Evolutionary conservation across 2,888 invertebrate genomes (phyloP).

Genomic region (Lasius fuliginosus): DNA sequence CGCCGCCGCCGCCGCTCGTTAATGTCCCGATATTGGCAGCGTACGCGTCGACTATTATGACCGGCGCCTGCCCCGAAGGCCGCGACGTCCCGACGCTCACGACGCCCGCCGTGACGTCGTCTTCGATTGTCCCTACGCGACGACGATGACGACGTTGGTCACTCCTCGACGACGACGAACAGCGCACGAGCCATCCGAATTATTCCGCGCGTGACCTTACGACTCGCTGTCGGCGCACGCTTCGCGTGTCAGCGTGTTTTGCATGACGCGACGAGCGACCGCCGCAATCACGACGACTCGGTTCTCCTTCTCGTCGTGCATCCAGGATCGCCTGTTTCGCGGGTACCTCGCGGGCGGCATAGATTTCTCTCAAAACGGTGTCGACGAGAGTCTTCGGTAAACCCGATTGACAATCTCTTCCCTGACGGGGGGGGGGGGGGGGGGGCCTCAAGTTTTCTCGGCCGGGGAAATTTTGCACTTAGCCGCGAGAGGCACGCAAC

Average conservation of each 20-base stretch:
- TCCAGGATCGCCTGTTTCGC: not conserved
- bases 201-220: conserved; percentile 7
- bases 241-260: not conserved
- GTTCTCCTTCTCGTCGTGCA: not conserved
- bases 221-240: not conserved
- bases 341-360: not conserved
- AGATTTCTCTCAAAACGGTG: not conserved
- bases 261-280: not conserved
- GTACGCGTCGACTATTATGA: conserved; percentile 79
- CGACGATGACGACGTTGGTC: conserved; percentile 33
- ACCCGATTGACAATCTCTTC: not conserved
- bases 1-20: conserved; percentile 38
- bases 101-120: conserved; percentile 86
- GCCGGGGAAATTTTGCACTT: conserved; percentile 7
- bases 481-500: conserved; percentile 41
- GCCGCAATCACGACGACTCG: not conserved
- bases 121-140: conserved; percentile 48
- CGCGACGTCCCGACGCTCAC: conserved; percentile 85
- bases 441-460: not conserved
- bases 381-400: not conserved
- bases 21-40: conserved; percentile 67
- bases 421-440: not conserved
- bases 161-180: conserved; percentile 24
- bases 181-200: conserved; percentile 52
- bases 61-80: conserved; percentile 83